These are phyloP conservation scores for Leptodactylus fallax DNA, from an alignment of 2,797 vertebrate species.

Conservation along the genomic window DNA sequence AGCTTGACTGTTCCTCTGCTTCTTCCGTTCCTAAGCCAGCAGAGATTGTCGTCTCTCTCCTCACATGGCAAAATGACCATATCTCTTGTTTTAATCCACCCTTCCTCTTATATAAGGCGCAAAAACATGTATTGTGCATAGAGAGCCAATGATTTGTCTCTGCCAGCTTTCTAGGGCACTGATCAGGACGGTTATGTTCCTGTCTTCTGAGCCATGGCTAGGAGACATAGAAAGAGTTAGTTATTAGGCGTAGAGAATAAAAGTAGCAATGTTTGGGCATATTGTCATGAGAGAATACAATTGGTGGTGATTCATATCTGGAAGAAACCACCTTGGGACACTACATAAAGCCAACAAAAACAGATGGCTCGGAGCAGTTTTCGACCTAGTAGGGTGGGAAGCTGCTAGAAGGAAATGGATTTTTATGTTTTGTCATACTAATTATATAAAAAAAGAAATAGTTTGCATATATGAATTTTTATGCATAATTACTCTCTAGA, in stretches of 20 bases:
- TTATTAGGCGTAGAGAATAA: constrained; percentile 27
- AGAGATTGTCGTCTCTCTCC: constrained; percentile 13
- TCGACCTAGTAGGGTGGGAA: constrained; percentile 20
- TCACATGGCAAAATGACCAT: constrained; percentile 40
- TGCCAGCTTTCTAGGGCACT: constrained; percentile 42
- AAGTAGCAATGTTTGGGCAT: constrained; percentile 33
- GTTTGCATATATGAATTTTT: background rate
- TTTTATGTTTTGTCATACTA: constrained; percentile 10
- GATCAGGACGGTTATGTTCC: constrained; percentile 33
- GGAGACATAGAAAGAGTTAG: constrained; percentile 28
- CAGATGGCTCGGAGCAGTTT: constrained; percentile 28
- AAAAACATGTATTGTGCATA: background rate
- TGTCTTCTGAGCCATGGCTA: constrained; percentile 37
- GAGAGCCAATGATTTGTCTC: constrained; percentile 19
- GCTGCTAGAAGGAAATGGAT: background rate
- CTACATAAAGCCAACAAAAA: constrained; percentile 43
- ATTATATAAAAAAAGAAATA: background rate
- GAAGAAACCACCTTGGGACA: constrained; percentile 38
- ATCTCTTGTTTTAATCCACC: constrained; percentile 10
- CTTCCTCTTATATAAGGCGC: constrained; percentile 10
- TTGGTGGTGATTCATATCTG: constrained; percentile 45
- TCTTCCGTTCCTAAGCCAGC: constrained; percentile 37
- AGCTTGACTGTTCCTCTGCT: constrained; percentile 46
- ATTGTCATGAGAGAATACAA: constrained; percentile 13
- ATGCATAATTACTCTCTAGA: background rate